Conservation (phyloP, 2,888 invertebrate genomes). For the Orthosia gothica region DNA sequence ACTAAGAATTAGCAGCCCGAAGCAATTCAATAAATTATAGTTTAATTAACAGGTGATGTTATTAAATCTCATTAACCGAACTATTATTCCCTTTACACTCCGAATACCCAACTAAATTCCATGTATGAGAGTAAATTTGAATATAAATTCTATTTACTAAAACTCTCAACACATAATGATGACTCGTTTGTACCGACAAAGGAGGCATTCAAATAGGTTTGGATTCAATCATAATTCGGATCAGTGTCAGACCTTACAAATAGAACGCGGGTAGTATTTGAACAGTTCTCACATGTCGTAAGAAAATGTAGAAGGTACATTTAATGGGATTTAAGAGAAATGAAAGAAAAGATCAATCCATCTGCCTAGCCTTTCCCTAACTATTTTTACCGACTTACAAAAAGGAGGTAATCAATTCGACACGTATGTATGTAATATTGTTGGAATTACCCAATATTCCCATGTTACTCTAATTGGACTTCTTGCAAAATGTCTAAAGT, state of each 20-base stretch:
- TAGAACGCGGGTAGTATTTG: constrained; percentile 67
- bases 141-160: constrained; percentile 62
- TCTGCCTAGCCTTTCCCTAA: no score
- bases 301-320: constrained; percentile 40
- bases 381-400: no score
- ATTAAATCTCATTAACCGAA: constrained; percentile 27
- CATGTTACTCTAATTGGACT: no score
- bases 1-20: not conserved
- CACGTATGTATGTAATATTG: no score
- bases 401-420: no score
- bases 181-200: constrained; percentile 62
- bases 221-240: constrained; percentile 73
- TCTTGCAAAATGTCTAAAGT: no score
- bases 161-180: constrained; percentile 62
- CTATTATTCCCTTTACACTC: constrained; percentile 29
- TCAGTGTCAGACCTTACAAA: constrained; percentile 72
- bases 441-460: no score
- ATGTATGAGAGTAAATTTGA: constrained; percentile 37
- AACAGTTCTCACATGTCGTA: constrained; percentile 43
- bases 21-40: constrained; percentile 13
- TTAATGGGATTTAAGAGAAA: no score
- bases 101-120: constrained; percentile 23
- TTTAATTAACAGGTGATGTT: constrained; percentile 34
- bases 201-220: constrained; percentile 65
- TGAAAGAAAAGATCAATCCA: no score